Conservation (phyloP, 2,113 vertebrate genomes). For the Okapia johnstoni region DNA sequence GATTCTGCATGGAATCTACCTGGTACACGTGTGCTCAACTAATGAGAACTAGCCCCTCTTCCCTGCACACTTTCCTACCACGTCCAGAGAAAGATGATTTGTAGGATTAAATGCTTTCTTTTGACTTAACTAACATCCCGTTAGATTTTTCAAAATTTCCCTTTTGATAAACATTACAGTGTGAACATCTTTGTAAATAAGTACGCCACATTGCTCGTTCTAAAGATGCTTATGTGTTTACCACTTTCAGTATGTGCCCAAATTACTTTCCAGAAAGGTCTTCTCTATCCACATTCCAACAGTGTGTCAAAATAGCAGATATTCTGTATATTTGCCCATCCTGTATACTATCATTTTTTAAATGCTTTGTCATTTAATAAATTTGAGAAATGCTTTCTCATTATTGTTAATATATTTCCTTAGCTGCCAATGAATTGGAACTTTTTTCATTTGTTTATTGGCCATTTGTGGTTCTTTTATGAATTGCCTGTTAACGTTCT, state of each 20-base stretch:
- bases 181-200: background rate
- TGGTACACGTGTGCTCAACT: accelerated
- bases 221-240: background rate
- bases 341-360: background rate
- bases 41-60: accelerated
- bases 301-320: background rate
- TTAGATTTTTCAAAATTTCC: background rate
- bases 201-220: too few relatives aligned
- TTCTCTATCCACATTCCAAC: background rate
- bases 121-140: background rate
- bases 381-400: background rate
- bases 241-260: background rate
- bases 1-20: background rate
- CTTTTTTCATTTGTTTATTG: background rate
- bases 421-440: background rate
- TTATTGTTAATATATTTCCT: background rate
- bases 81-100: background rate
- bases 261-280: background rate
- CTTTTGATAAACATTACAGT: background rate
- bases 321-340: background rate
- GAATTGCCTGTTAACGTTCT: background rate
- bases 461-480: background rate
- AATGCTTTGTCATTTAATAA: background rate
- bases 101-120: background rate
- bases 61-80: background rate